Evolutionary conservation across 2,113 vertebrate genomes (phyloP), one percentile per base, ranked within the genome.

Genomic region (Ochotona curzoniae): DNA sequence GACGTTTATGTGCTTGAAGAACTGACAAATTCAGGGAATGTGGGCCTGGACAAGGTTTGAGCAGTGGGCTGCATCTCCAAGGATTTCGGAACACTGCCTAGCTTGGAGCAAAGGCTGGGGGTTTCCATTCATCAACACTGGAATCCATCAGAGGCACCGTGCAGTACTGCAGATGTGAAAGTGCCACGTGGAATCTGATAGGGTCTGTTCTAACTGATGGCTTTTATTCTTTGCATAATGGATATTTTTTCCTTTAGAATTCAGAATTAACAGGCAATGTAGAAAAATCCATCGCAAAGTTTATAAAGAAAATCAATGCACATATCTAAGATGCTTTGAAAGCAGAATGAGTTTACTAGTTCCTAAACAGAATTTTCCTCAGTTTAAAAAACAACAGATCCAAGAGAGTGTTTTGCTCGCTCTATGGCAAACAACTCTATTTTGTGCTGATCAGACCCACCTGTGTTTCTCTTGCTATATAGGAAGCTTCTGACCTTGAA

Each of bases 151-250:
- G n/a, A 38, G 35, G 47, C 4, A 9, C 7, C 21, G 17, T 89
- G 30, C 10, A 10, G 14, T 83, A 66, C 26, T 60, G 21, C 44
- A 61, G 49, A 61, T 69, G 25, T 47, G 73, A 47, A 93, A 89
- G 78, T 91, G 38, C 38, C 60, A 54, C 61, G 9, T 38, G 30
- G 93, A 23, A 57, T 63, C 17, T 69, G 10, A 91, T 3, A 75
- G 20, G 90, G n/a, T 25, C 23, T 82, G 13, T 73, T 69, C 38
- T 44, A 44, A 44, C 38, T 87, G 57, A 64, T 63, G 70, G 73
- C 82, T n/a, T 93, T 57, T 74, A 82, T 60, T 73, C 38, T 93
- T 90, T 78, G 89, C 11, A 70, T 49, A 69, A 91, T 38, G 47
- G 20, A 28, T 0, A 28, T 23, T 78, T 84, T 89, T 44, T 61